Conservation (phyloP, 2,888 invertebrate genomes). For the Melinaea marsaeus region DNA sequence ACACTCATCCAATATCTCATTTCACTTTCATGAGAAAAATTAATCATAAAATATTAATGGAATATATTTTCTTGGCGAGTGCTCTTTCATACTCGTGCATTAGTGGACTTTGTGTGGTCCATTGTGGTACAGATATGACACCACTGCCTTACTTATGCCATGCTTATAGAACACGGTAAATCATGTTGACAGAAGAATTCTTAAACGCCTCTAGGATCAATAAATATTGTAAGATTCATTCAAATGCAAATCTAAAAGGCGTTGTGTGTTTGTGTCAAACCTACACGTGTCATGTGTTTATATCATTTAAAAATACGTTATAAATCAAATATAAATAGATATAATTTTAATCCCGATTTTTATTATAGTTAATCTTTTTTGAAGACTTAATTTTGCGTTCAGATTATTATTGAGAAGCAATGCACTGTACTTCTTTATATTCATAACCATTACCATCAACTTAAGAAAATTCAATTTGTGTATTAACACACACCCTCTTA, state of each 20-base stretch:
- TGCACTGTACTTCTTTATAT: no score
- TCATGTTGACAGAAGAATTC: slow-evolving; percentile 20
- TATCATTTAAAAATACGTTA: background rate
- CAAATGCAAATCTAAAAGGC: slow-evolving; percentile 17
- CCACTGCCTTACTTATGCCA: slow-evolving; percentile 35
- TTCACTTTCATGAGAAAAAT: slow-evolving; percentile 5
- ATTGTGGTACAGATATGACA: slow-evolving; percentile 43
- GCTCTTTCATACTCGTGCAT: slow-evolving; percentile 33
- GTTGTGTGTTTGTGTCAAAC: background rate
- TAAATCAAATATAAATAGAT: no score
- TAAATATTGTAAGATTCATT: slow-evolving; percentile 25
- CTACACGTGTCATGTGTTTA: background rate
- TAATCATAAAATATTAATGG: slow-evolving; percentile 6
- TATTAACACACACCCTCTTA: background rate
- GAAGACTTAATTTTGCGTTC: no score
- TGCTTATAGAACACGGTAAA: slow-evolving; percentile 27
- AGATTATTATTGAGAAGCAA: no score
- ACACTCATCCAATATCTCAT: background rate
- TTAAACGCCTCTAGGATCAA: slow-evolving; percentile 26
- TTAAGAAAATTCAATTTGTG: no score
- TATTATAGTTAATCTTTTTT: no score
- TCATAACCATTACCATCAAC: no score
- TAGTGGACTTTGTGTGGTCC: slow-evolving; percentile 41
- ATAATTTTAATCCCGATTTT: background rate
- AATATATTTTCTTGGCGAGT: background rate